Base-by-base conservation (phyloP, 1,140 invertebrate species). In the Macrotrachela quadricornifera region DNA sequence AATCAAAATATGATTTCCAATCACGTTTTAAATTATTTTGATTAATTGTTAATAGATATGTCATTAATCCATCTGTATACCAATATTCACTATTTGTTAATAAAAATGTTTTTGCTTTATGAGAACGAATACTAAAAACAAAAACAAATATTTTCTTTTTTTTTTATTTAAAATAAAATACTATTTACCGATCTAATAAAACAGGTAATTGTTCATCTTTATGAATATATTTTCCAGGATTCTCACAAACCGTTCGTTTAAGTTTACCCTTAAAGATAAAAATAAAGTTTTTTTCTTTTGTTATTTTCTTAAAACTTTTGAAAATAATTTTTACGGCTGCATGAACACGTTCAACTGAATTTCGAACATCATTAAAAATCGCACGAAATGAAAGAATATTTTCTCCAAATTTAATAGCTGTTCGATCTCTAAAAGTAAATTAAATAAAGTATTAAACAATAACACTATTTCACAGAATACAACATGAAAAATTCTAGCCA, bases 1-100 rank as follows among this genome's bases (percentile, higher is more conserved):
- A 88, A 69, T 97, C 87, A 72, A 99, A 97, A 68, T 92, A 96
- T 0, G 79, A 81, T 64, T 80, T 83, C 92, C 92, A 99, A 51
- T 62, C n/a, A 36, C 46, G 16, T n/a, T 30, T 40, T n/a, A 44
- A 41, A 11, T 48, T 39, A n/a, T 4, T 51, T 0, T 53, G 77
- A 49, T 80, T 80, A 42, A 36, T 16, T 38, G 45, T 43, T 63
- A 96, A 85, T 10, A 97, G 71, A 69, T 87, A 94, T 1, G 77
- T 82, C 91, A 97, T 96, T 48, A 96, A 83, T 71, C 73, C 83
- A 64, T 95, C 78, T 0, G 90, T 94, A 63, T 92, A 97, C 55
- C 78, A 79, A 68, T 86, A 97, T 59, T 88, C 92, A 66, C 87
- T 94, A 70, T 97, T 97, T 0, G 92, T 97, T 10, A 96, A 74